Conservation (phyloP, 2,888 invertebrate species). For the Seladonia tumulorum region DNA sequence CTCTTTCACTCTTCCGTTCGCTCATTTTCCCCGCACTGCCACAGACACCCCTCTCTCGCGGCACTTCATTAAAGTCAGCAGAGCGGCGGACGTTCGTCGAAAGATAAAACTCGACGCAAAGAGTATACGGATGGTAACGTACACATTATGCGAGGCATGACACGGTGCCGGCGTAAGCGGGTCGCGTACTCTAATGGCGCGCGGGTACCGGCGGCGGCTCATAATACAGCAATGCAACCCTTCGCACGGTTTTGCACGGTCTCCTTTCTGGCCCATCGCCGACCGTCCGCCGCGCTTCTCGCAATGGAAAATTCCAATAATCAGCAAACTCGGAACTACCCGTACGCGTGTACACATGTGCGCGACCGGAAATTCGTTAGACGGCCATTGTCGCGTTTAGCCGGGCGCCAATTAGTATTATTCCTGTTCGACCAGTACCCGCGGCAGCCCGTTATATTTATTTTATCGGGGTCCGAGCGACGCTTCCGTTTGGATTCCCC, state of each 20-base stretch:
- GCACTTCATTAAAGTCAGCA: constrained; percentile 48
- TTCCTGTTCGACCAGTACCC: background rate
- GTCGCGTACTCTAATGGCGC: constrained; percentile 50
- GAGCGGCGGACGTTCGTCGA: constrained; percentile 25
- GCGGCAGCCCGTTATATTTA: constrained; percentile 9
- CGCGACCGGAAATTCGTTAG: constrained; percentile 53
- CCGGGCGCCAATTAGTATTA: constrained; percentile 47
- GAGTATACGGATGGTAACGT: constrained; percentile 14
- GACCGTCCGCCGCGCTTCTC: background rate
- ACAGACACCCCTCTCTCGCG: background rate
- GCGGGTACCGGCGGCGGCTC: constrained; percentile 31
- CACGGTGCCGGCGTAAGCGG: constrained; percentile 37
- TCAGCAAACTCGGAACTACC: constrained; percentile 42
- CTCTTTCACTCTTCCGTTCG: background rate
- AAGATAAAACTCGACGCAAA: constrained; percentile 49
- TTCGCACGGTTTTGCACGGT: constrained; percentile 22
- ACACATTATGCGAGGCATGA: constrained; percentile 46
- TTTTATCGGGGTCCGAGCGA: background rate
- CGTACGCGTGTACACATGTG: constrained; percentile 30
- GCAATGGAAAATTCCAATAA: constrained; percentile 56
- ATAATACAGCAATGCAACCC: constrained; percentile 25
- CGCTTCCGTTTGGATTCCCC: background rate
- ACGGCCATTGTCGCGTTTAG: constrained; percentile 33
- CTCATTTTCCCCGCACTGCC: background rate
- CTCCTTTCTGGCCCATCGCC: constrained; percentile 18